Percentiles rank a stretch among this genome's conserved stretches.
Conservation (phyloP, 1,140 invertebrate species). For the Rhagoletis pomonella region DNA sequence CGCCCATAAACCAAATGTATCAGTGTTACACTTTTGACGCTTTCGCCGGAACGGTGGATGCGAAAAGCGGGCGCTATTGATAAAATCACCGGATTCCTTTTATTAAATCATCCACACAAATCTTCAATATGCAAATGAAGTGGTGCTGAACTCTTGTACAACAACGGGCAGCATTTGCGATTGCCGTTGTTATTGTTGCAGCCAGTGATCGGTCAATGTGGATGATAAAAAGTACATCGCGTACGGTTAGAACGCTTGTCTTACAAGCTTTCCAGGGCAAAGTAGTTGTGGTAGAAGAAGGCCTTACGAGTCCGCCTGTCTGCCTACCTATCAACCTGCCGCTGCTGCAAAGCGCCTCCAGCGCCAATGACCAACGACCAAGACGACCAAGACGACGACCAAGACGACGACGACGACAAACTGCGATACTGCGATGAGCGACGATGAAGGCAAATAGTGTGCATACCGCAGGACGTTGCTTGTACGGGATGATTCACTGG, state of each 20-base stretch:
- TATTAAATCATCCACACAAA: slow-evolving; percentile 50
- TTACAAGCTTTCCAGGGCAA: background rate
- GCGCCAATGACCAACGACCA: slow-evolving; percentile 2
- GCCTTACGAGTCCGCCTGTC: slow-evolving; percentile 24
- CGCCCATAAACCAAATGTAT: slow-evolving; percentile 18
- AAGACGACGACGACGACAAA: background rate
- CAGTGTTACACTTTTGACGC: slow-evolving; percentile 44
- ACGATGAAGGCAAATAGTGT: slow-evolving; percentile 8
- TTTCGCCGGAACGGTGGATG: background rate
- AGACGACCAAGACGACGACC: background rate
- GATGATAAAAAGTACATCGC: slow-evolving; percentile 22
- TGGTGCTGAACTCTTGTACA: slow-evolving; percentile 16
- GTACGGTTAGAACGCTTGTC: slow-evolving; percentile 21
- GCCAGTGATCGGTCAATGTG: slow-evolving; percentile 7
- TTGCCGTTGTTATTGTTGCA: background rate
- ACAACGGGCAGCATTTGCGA: background rate
- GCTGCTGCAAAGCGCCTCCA: slow-evolving; percentile 7
- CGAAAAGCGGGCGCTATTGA: slow-evolving; percentile 27
- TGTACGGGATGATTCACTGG: slow-evolving; percentile 29
- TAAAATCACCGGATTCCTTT: slow-evolving; percentile 50
- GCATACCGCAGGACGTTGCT: background rate
- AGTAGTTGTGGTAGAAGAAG: background rate
- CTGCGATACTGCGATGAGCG: background rate
- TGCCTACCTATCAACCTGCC: slow-evolving; percentile 16
- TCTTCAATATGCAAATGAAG: slow-evolving; percentile 52